A percentile compares a stretch with the other conserved stretches of the same genome.
Evolutionary conservation across 2,888 invertebrate genomes (phyloP).

Genomic region (Tetanocera ferruginea): DNA sequence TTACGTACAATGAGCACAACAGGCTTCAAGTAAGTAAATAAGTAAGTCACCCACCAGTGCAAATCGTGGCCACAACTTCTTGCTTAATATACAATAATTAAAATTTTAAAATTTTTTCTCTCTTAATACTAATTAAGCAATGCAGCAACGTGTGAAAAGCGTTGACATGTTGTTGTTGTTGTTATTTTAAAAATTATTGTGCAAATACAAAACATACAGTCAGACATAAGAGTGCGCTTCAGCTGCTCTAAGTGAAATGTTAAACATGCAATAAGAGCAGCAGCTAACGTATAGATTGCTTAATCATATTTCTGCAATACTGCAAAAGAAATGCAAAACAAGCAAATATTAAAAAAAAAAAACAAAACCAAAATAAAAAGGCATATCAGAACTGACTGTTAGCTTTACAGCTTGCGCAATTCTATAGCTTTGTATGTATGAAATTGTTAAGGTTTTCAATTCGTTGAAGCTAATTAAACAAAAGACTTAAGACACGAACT

Average conservation of each 20-base stretch:
- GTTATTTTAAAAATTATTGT: not conserved
- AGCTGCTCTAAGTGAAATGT: slow-evolving; percentile 2
- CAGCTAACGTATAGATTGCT: not conserved
- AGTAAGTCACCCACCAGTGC: slow-evolving; percentile 4
- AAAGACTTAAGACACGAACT: slow-evolving; percentile 28
- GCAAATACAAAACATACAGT: not conserved
- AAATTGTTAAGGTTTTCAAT: too few species aligned
- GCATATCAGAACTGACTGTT: not conserved
- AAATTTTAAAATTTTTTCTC: too few species aligned
- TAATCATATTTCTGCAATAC: not conserved
- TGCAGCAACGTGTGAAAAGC: slow-evolving; percentile 16
- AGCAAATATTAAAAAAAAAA: not conserved
- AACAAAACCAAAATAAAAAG: not conserved
- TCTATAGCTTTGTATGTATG: too few species aligned
- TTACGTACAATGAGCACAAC: slow-evolving; percentile 15
- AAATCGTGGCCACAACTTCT: not conserved
- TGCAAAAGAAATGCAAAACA: not conserved
- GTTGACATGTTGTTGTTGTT: slow-evolving; percentile 11
- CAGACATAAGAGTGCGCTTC: not conserved
- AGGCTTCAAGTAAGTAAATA: slow-evolving; percentile 2
- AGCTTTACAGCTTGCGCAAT: too few species aligned
- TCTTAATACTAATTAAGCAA: not conserved
- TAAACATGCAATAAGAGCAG: not conserved
- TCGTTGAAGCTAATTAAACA: not conserved
- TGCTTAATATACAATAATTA: not conserved